Base-by-base conservation (phyloP, 2,113 vertebrate genomes). In the Gallinago undulata region DNA sequence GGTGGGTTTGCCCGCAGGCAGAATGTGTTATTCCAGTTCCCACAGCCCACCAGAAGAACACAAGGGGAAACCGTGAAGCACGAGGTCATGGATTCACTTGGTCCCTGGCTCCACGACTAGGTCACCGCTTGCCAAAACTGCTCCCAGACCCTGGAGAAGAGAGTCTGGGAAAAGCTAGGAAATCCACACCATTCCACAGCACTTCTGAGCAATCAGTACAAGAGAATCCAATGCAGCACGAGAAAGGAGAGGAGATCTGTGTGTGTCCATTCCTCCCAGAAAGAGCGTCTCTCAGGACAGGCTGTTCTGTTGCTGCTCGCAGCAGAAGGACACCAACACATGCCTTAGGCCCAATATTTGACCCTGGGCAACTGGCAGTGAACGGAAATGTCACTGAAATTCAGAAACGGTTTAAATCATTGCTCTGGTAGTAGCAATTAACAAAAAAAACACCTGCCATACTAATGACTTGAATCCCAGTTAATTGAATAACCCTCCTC, bases 141-240 rank as follows among this genome's bases (percentile, higher is more conserved):
- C 35, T 76, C 33, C 37, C 37, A 68, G 23, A 2, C 74, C 22
- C 51, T 56, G 57, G 47, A 67, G 51, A 76, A 84, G 85, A 50
- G 21, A 57, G 62, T 23, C 25, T 79, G 60, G 59, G 37, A 86
- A 90, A 76, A 93, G 17, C 60, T 68, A 28, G n/a, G 80, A 87
- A 75, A 95, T 11, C 27, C 77, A 43, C 18, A 56, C 39, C 31
- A 8, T 60, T 57, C 48, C 48, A 47, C 41, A 86, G 89, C 16
- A 7, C 31, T 83, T n/a, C 48, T 12, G 33, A 51, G 51, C 2
- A 5, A 57, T 14, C 43, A 55, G 39, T 18, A 27, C 37, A 53
- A 43, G n/a, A 51, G 16, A 84, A 59, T 18, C 28, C 35, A 78
- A 4, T 0, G 3, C 33, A 39, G 53, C 33, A 62, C 0, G 0